Evolutionary conservation across 2,113 vertebrate species (phyloP), one percentile per base, ranked within the genome.

Genomic region (Mystacornis crossleyi): DNA sequence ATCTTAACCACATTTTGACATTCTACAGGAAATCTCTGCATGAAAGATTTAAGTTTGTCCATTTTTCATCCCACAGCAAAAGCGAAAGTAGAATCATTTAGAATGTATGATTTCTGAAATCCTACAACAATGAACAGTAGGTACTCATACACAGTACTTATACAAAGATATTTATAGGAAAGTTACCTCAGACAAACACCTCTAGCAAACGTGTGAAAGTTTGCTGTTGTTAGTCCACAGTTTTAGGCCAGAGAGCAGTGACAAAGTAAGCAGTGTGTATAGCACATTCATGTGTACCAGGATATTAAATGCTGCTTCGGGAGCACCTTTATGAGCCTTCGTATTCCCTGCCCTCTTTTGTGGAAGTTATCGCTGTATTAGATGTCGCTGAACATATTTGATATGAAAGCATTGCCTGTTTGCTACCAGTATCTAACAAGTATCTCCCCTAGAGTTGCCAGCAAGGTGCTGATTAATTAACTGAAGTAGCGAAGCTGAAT

Each of bases 401-500:
- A 98, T 98, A 98, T 97, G 97, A 98, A 98, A 98, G 97, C 97
- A 95, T 90, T 98, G 98, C 97, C 97, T 98, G 96, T 97, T 97
- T 97, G 98, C 97, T 97, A 97, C 98, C 95, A 97, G 96, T 97
- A 98, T 97, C 98, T 98, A 98, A 98, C 95, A 81, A 98, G 97
- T 97, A 97, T 98, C 98, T 98, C 98, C 98, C 98, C 96, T 55
- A 97, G 97, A 98, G 98, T 98, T 98, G 97, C 98, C 98, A 98
- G 98, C 97, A 97, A 98, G 98, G 98, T 98, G 97, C 98, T 98
- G 98, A 98, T 98, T 98, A 98, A 98, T 98, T 98, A 98, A 98
- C 98, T 98, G 97, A 98, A 98, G 98, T 98, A 98, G 97, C 95
- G 97, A 98, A 98, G 98, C 98, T 98, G 98, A 98, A 98, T 98